Percentiles rank a stretch among this genome's conserved stretches.
phyloP scores from a whole-genome alignment of 2,888 invertebrate species.

The Sicus ferrugineus region DNA sequence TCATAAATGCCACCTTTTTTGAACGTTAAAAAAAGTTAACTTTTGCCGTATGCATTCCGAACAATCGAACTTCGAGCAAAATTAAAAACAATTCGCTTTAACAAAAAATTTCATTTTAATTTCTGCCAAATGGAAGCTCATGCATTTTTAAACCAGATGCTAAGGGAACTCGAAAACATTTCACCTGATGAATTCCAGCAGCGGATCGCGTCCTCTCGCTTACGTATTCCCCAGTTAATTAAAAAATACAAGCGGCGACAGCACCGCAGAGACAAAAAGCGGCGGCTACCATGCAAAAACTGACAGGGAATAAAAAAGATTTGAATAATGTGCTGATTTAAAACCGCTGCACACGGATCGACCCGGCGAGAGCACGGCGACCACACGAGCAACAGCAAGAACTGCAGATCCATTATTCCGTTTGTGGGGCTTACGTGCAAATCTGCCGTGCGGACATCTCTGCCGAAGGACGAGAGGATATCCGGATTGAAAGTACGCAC shows the following conservation, averaged over 20 bases:
- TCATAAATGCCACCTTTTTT: no score
- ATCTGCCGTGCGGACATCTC: slow-evolving; percentile 61
- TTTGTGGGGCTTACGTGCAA: slow-evolving; percentile 58
- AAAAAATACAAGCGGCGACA: slow-evolving; percentile 32
- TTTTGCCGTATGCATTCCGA: no score
- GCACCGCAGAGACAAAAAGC: slow-evolving; percentile 13
- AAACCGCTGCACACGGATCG: slow-evolving; percentile 47
- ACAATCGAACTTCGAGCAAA: no score
- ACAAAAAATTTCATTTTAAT: slow-evolving; percentile 18
- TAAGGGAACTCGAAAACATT: slow-evolving; percentile 8
- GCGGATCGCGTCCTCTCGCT: slow-evolving; percentile 24
- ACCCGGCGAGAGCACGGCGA: background rate
- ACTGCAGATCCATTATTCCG: slow-evolving; percentile 59
- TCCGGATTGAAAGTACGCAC: slow-evolving; percentile 53
- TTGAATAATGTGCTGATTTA: slow-evolving; percentile 61
- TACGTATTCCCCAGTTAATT: slow-evolving; percentile 29
- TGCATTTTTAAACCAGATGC: background rate
- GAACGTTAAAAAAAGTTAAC: no score
- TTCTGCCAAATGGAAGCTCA: slow-evolving; percentile 11
- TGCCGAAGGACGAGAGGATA: slow-evolving; percentile 57
- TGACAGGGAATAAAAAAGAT: slow-evolving; percentile 50
- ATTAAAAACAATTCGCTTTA: no score
- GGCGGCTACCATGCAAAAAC: slow-evolving; percentile 7
- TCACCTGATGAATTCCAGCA: slow-evolving; percentile 32
- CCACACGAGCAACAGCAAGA: slow-evolving; percentile 18